phyloP scores from a whole-genome alignment of 2,888 invertebrate genomes.

The Lomographa bimaculata region DNA sequence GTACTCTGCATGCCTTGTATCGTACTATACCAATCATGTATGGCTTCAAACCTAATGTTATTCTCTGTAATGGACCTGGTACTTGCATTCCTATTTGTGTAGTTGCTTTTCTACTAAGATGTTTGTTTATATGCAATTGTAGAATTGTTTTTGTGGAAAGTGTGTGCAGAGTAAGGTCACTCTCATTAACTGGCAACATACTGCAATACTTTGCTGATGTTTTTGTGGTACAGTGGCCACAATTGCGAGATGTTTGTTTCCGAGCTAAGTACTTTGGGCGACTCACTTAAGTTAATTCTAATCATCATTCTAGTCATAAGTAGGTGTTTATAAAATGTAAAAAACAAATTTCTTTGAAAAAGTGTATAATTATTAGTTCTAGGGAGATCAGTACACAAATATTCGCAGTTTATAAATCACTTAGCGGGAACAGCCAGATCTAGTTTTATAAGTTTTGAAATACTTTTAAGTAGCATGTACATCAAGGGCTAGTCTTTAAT shows the following conservation, averaged over 20 bases:
- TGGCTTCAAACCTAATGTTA: slow-evolving; percentile 89
- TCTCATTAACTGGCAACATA: slow-evolving; percentile 95
- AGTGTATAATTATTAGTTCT: slow-evolving; percentile 54
- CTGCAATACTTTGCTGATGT: slow-evolving; percentile 92
- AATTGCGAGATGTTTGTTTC: slow-evolving; percentile 86
- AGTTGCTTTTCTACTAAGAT: slow-evolving; percentile 88
- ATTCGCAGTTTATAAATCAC: slow-evolving; percentile 34
- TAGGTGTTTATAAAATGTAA: slow-evolving; percentile 27
- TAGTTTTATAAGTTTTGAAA: slow-evolving; percentile 21
- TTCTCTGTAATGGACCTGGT: slow-evolving; percentile 97
- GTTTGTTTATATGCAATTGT: slow-evolving; percentile 86
- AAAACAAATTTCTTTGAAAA: slow-evolving; percentile 44
- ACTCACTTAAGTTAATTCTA: slow-evolving; percentile 74
- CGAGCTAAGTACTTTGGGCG: slow-evolving; percentile 91
- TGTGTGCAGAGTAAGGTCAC: slow-evolving; percentile 94
- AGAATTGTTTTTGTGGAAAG: slow-evolving; percentile 97
- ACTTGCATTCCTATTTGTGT: slow-evolving; percentile 97
- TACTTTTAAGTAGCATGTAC: slow-evolving; percentile 6
- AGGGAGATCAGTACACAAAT: slow-evolving; percentile 53
- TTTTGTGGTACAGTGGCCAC: slow-evolving; percentile 97
- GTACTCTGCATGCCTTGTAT: slow-evolving; percentile 89
- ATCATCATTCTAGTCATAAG: neutral
- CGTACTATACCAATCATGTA: slow-evolving; percentile 87
- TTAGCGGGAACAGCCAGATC: slow-evolving; percentile 29
- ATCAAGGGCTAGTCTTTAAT: slow-evolving; percentile 10